A percentile compares a stretch with the other conserved stretches of the same genome.
phyloP scores from a whole-genome alignment of 2,797 vertebrate species.

The Rhabdomys pumilio region DNA sequence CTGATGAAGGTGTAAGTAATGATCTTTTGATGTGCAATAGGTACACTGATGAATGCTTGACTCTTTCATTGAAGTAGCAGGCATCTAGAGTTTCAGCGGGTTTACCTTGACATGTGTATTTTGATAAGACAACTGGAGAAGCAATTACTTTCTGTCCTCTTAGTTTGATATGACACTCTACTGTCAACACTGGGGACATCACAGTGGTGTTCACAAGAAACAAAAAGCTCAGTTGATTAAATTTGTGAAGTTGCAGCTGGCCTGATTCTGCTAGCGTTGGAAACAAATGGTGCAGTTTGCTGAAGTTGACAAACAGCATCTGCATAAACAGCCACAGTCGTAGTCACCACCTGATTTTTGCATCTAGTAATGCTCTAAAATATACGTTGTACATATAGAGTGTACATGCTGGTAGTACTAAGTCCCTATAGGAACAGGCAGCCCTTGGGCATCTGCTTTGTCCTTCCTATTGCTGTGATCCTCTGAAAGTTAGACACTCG shows the following conservation, averaged over 20 bases:
- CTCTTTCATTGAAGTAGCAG: background rate
- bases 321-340: background rate
- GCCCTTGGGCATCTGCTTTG: background rate
- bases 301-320: background rate
- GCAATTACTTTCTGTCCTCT: background rate
- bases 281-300: background rate
- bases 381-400: too few species aligned
- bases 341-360: background rate
- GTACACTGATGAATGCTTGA: background rate
- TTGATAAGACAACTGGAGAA: background rate
- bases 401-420: background rate
- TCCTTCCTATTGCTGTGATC: background rate
- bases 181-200: background rate
- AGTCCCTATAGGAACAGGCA: background rate
- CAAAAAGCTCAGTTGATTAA: background rate
- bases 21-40: background rate
- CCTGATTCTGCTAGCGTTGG: background rate
- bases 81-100: background rate
- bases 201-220: background rate
- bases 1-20: background rate
- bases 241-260: background rate
- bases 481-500: background rate
- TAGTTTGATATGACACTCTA: background rate
- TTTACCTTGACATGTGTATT: background rate
- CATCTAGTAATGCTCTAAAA: background rate